Percentiles rank a stretch among this genome's conserved stretches.
phyloP scores from a whole-genome alignment of 2,888 invertebrate genomes.

The Diplolepis rosae region DNA sequence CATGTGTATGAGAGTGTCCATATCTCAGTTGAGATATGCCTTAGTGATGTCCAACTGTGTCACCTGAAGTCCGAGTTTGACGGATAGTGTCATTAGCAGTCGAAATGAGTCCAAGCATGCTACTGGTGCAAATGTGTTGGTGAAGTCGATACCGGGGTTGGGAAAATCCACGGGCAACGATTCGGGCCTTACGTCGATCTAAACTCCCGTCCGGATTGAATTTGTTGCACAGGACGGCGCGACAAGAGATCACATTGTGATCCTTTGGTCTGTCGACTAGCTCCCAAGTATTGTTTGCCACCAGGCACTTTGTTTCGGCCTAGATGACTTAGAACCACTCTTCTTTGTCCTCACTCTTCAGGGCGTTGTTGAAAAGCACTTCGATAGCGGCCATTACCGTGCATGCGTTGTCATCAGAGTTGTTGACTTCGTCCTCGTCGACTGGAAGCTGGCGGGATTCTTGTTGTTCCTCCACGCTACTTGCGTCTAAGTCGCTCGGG shows the following conservation, averaged over 20 bases:
- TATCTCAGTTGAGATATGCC: slow-evolving; percentile 36
- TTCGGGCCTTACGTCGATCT: slow-evolving; percentile 2
- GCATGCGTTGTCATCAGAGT: no score
- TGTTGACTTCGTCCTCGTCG: not conserved
- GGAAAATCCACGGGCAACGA: slow-evolving; percentile 11
- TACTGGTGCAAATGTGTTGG: slow-evolving; percentile 5
- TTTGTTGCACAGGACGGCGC: slow-evolving; percentile 17
- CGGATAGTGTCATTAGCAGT: not conserved
- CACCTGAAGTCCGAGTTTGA: slow-evolving; percentile 13
- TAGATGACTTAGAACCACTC: not conserved
- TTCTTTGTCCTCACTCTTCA: not conserved
- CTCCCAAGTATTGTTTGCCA: slow-evolving; percentile 20
- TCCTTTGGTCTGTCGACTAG: not conserved
- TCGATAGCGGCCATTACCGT: not conserved
- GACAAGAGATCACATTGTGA: slow-evolving; percentile 9
- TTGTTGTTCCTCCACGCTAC: not conserved
- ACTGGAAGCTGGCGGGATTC: no score
- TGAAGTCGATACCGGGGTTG: not conserved
- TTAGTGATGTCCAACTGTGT: slow-evolving; percentile 32
- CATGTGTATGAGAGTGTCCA: slow-evolving; percentile 36
- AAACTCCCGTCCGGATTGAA: not conserved
- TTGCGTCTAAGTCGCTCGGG: no score
- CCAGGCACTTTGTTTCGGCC: not conserved
- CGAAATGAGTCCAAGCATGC: slow-evolving; percentile 26
- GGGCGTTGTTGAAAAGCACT: not conserved